These are phyloP conservation scores for Halictus rubicundus DNA, from an alignment of 1,140 invertebrate genomes.

Conservation along the genomic window DNA sequence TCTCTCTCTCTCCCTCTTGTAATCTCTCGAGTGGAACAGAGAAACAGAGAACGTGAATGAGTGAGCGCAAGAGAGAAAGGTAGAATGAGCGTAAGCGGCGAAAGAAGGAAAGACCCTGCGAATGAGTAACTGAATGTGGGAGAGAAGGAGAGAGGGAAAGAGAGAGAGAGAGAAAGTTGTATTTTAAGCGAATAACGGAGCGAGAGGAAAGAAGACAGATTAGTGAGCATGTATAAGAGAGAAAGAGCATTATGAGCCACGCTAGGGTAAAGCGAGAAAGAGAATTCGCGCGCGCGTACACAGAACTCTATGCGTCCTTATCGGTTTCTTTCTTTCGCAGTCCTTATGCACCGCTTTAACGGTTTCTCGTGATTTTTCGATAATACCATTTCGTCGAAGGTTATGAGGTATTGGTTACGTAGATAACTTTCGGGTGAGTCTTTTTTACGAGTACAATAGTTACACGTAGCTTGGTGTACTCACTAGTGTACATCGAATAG, in stretches of 20 bases:
- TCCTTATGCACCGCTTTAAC: constrained; percentile 57
- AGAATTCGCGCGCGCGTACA: constrained; percentile 38
- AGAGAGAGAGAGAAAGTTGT: background rate
- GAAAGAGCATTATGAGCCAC: background rate
- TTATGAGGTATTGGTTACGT: constrained; percentile 33
- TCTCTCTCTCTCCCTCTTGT: constrained; percentile 19
- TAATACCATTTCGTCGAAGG: constrained; percentile 37
- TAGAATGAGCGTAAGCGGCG: background rate
- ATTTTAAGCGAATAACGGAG: constrained; percentile 25
- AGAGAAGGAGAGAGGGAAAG: background rate
- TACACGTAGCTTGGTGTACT: background rate
- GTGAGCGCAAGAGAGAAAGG: background rate
- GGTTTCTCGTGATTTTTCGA: constrained; percentile 62
- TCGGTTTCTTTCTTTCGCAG: constrained; percentile 37
- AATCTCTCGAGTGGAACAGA: background rate
- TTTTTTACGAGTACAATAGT: background rate
- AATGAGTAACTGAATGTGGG: background rate
- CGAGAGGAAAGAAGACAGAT: constrained; percentile 5
- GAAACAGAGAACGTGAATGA: constrained; percentile 10
- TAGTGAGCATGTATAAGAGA: background rate
- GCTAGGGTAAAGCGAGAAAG: background rate
- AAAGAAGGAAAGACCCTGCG: constrained; percentile 4
- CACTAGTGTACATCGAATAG: background rate
- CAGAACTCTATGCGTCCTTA: constrained; percentile 33
- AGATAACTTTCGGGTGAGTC: constrained; percentile 32